Base-by-base conservation (phyloP, 2,113 vertebrate genomes). In the Phyllopteryx taeniolatus region DNA sequence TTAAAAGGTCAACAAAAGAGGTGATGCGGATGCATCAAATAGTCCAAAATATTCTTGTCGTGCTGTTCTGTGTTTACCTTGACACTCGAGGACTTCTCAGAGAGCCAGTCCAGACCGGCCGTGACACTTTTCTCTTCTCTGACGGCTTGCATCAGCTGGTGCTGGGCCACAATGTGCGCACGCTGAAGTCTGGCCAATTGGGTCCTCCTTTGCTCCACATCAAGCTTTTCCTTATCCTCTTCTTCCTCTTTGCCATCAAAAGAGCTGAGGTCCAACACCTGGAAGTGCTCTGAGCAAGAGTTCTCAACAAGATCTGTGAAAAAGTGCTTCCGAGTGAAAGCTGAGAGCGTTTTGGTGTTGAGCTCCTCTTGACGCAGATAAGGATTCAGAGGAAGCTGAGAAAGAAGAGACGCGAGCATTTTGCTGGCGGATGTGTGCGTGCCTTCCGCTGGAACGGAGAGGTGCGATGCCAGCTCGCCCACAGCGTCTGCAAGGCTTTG, bases 311-410 rank as follows among this genome's bases (percentile, higher is more conserved):
- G 71, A 46, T 93, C 93, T 1, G 91, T 85, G 77, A 87, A 94
- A 77, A 95, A 95, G 72, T 91, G 86, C 0, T 83, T 92, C 77
- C 91, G 94, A 1, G 94, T 87, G 71, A 94, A 93, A 0, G 87
- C 79, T 0, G 86, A 72, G 27, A 98, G 87, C 2, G 92, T 91
- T 79, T 94, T 93, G 1, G 96, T 96, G 85, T 89, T 94, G 74
- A 91, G 84, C 46, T 95, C 95, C 85, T 97, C 96, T 53, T 90
- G 92, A n/a, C 87, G 87, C 33, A 98, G 86, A 64, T 95, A 98
- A 0, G 89, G 87, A 75, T 94, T 92, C 87, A 97, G 84, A 62
- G 92, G 65, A 73, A 96, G 80, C 3, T 94, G 95, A 56, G 93
- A 95, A 56, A 96, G 87, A 76, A 98, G 92, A 53, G 93, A 81